Base-by-base conservation (phyloP, 2,797 vertebrate genomes). In the Phalloptychus januarius region DNA sequence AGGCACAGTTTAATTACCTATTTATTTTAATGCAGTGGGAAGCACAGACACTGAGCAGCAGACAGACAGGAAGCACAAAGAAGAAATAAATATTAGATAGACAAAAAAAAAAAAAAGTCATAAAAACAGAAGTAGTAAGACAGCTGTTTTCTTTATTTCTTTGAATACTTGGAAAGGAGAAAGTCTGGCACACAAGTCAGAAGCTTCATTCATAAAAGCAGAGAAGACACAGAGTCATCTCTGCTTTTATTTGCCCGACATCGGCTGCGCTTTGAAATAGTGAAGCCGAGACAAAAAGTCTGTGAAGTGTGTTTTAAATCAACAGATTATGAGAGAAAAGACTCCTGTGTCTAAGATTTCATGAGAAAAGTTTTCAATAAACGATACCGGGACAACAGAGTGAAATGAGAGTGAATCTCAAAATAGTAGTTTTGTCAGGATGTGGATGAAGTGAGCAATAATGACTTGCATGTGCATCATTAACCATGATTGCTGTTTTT, bases 1-100 rank as follows among this genome's bases (percentile, higher is more conserved):
- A 90, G 92, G 89, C 89, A 86, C 77, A 76, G 76, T 88, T 92
- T 92, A 94, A 94, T 94, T 89, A 94, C 87, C 86, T 85, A 84
- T 94, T 93, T 92, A 85, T 84, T 92, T 88, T 83, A 90, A 92
- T 90, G 85, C 81, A 87, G 72, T 86, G 77, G 77, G 72, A 83
- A 83, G 74, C 79, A 73, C 42, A 65, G 63, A 71, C 79, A 67
- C 76, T 46, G 15, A 10, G 25, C 44, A 36, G 1, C 12, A 31
- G 79, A 78, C 7, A 31, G 69, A 54, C 69, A 58, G 48, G 13
- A 3, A 23, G 36, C 8, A 45, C 70, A 65, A 54, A 54, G 38
- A 76, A 76, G 42, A 45, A 77, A 79, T 61, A 73, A 72, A 81
- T 56, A 71, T 74, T 76, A 72, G 72, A 48, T 45, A 45, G 78